Evolutionary conservation across 2,797 vertebrate species (phyloP).

Genomic region (Bufotes viridis): DNA sequence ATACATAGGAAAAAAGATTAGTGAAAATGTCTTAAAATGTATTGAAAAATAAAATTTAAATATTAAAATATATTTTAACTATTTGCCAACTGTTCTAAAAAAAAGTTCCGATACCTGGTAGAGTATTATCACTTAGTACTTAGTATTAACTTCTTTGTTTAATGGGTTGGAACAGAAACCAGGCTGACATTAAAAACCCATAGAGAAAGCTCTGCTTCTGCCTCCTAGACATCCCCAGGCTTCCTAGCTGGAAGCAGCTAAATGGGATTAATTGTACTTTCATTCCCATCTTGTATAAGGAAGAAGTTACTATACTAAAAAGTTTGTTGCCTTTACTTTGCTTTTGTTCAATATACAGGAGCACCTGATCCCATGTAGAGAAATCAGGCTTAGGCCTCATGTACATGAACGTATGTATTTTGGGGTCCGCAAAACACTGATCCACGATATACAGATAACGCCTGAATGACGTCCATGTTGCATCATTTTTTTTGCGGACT

Average conservation of each 20-base stretch:
- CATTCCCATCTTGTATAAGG: slow-evolving; percentile 15
- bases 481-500: too few relatives aligned
- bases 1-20: too few relatives aligned
- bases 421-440: too few relatives aligned
- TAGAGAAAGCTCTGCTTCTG: slow-evolving; percentile 30
- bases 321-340: background rate
- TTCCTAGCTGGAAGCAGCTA: slow-evolving; percentile 12
- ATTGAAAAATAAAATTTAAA: too few relatives aligned
- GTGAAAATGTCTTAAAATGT: too few relatives aligned
- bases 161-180: slow-evolving; percentile 41
- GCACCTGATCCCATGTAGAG: background rate
- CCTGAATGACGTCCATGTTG: too few relatives aligned
- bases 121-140: background rate
- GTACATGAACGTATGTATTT: too few relatives aligned
- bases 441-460: too few relatives aligned
- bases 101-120: background rate
- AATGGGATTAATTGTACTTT: slow-evolving; percentile 3
- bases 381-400: background rate
- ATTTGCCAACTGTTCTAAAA: background rate
- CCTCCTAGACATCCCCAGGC: slow-evolving; percentile 51
- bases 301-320: background rate
- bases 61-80: too few relatives aligned
- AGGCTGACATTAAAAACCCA: slow-evolving; percentile 50
- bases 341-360: background rate
- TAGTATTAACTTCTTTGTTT: slow-evolving; percentile 40